phyloP scores from a whole-genome alignment of 2,113 vertebrate species.

The Bothrops jararaca region DNA sequence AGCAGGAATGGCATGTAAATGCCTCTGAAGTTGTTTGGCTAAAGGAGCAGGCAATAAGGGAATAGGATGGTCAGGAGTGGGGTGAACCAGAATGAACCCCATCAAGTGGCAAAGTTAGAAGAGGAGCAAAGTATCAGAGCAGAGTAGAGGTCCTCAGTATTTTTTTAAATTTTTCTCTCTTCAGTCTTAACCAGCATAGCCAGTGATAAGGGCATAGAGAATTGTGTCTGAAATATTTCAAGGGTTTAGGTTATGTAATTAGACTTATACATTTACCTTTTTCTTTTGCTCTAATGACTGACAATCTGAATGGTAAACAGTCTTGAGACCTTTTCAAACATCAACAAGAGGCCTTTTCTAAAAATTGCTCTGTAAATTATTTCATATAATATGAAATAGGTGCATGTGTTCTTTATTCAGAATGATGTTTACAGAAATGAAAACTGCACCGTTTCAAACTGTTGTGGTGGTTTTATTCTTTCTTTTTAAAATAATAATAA shows the following conservation, averaged over 20 bases:
- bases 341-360: background rate
- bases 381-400: background rate
- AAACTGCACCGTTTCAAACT: background rate
- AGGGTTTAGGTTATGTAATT: background rate
- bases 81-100: background rate
- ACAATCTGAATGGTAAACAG: background rate
- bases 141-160: background rate
- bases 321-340: background rate
- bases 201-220: background rate
- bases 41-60: background rate
- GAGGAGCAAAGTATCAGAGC: background rate
- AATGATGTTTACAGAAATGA: accelerated
- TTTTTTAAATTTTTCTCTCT: background rate
- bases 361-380: background rate
- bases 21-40: background rate
- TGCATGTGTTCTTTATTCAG: background rate
- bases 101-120: background rate
- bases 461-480: background rate
- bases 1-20: background rate
- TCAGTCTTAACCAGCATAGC: background rate
- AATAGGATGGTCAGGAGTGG: background rate
- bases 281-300: background rate
- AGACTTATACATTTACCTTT: background rate
- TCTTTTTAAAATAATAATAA: background rate
- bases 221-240: background rate